phyloP scores from a whole-genome alignment of 2,888 invertebrate species.

The Aromia moschata region DNA sequence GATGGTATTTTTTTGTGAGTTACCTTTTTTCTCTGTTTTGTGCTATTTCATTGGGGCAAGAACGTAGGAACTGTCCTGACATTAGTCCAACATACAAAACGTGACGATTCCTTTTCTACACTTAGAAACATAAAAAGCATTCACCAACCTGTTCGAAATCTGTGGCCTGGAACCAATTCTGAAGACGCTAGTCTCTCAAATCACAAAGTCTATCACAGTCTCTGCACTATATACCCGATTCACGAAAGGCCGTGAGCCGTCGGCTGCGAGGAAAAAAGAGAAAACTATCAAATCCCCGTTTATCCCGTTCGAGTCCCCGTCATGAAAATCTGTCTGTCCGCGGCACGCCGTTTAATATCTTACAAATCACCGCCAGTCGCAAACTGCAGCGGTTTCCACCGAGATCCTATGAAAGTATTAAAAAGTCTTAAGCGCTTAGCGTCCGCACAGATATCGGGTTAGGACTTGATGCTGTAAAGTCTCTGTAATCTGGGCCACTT shows the following conservation, averaged over 20 bases:
- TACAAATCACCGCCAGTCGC: conserved; percentile 61
- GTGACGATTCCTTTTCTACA: too few relatives aligned
- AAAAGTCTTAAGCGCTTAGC: conserved; percentile 79
- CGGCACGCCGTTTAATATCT: conserved; percentile 56
- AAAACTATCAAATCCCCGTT: conserved; percentile 47
- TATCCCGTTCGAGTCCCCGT: conserved; percentile 50
- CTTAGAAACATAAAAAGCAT: neutral
- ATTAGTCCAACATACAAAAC: too few relatives aligned
- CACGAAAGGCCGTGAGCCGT: conserved; percentile 38
- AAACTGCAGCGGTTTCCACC: conserved; percentile 57
- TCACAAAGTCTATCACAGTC: conserved; percentile 48
- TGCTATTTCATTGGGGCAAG: too few relatives aligned
- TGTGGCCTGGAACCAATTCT: too few relatives aligned
- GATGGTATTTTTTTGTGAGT: too few relatives aligned
- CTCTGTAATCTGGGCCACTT: conserved; percentile 79
- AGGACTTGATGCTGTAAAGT: conserved; percentile 64
- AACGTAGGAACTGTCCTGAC: too few relatives aligned
- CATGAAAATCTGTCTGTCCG: conserved; percentile 51
- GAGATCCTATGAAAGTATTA: conserved; percentile 73
- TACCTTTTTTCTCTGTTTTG: too few relatives aligned
- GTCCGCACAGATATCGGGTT: conserved; percentile 72
- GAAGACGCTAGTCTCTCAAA: conserved; percentile 24
- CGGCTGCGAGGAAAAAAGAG: conserved; percentile 40
- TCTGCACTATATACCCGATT: conserved; percentile 33
- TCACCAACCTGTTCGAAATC: conserved; percentile 37